Evolutionary conservation across 2,888 invertebrate species (phyloP).

Genomic region (Taenaris catops): DNA sequence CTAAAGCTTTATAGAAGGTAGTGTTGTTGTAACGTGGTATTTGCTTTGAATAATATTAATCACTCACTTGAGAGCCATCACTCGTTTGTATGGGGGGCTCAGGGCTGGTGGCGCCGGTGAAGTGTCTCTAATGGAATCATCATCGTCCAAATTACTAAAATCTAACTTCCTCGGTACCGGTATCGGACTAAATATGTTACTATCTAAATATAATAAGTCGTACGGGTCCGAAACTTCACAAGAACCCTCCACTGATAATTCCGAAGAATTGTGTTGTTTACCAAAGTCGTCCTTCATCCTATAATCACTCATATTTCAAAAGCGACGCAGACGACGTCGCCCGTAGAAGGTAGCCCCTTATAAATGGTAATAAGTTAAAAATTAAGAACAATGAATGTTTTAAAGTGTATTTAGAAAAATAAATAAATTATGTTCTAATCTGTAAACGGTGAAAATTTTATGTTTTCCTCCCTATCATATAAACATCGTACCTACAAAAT

Average conservation of each 20-base stretch:
- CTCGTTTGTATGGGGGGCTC: slow-evolving; percentile 80
- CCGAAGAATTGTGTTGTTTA: slow-evolving; percentile 67
- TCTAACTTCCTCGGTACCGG: slow-evolving; percentile 81
- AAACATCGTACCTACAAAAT: too few species aligned
- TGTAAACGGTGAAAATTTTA: too few species aligned
- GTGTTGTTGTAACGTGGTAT: slow-evolving; percentile 36
- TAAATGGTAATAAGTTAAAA: too few species aligned
- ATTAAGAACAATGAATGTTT: too few species aligned
- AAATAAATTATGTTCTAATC: too few species aligned
- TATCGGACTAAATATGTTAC: slow-evolving; percentile 76
- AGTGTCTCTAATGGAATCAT: slow-evolving; percentile 56
- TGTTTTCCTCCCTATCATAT: too few species aligned
- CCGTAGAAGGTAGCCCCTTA: too few species aligned
- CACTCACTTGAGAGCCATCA: slow-evolving; percentile 76
- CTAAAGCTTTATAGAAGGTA: not conserved
- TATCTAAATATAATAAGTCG: slow-evolving; percentile 70
- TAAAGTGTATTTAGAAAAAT: too few species aligned
- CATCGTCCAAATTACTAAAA: slow-evolving; percentile 68
- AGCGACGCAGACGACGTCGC: too few species aligned
- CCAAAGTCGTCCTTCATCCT: slow-evolving; percentile 61
- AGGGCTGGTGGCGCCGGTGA: slow-evolving; percentile 49
- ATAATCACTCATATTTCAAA: slow-evolving; percentile 72
- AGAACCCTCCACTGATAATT: slow-evolving; percentile 79
- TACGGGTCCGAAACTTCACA: slow-evolving; percentile 83
- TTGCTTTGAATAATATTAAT: slow-evolving; percentile 28